phyloP scores from a whole-genome alignment of 2,888 invertebrate genomes.

The Oeneis ivallda region DNA sequence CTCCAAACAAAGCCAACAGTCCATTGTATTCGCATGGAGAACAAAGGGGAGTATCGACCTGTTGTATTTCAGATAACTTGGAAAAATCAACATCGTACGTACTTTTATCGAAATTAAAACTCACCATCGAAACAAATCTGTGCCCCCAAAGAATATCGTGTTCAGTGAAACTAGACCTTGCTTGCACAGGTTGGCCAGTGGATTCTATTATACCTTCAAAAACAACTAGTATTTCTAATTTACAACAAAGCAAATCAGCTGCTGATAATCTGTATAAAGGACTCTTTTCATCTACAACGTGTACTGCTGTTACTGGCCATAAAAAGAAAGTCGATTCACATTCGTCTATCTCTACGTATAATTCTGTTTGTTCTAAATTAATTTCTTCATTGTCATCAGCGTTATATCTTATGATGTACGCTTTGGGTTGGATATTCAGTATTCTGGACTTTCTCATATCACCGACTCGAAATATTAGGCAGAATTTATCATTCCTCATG shows the following conservation, averaged over 20 bases:
- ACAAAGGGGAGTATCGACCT: slow-evolving; percentile 93
- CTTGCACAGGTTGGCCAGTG: slow-evolving; percentile 91
- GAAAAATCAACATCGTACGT: slow-evolving; percentile 94
- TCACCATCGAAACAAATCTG: slow-evolving; percentile 89
- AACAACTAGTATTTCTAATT: slow-evolving; percentile 93
- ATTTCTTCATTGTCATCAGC: slow-evolving; percentile 89
- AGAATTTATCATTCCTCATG: slow-evolving; percentile 91
- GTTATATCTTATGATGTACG: slow-evolving; percentile 90
- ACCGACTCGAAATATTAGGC: slow-evolving; percentile 95
- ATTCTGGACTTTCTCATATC: slow-evolving; percentile 98
- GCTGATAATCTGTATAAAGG: slow-evolving; percentile 95
- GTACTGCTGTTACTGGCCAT: slow-evolving; percentile 97
- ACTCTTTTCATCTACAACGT: slow-evolving; percentile 91
- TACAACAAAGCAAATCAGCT: slow-evolving; percentile 91
- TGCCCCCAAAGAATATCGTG: slow-evolving; percentile 94
- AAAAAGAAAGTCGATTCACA: slow-evolving; percentile 96
- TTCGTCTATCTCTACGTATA: slow-evolving; percentile 89
- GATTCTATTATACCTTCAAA: slow-evolving; percentile 95
- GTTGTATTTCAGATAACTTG: slow-evolving; percentile 91
- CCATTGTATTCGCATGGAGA: slow-evolving; percentile 85
- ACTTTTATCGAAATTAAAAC: slow-evolving; percentile 85
- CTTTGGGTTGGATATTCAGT: slow-evolving; percentile 93
- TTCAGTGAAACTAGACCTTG: slow-evolving; percentile 90
- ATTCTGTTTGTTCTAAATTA: slow-evolving; percentile 90
- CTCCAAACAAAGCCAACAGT: slow-evolving; percentile 28